phyloP scores from a whole-genome alignment of 1,140 invertebrate genomes.

The Drosophila lowei region DNA sequence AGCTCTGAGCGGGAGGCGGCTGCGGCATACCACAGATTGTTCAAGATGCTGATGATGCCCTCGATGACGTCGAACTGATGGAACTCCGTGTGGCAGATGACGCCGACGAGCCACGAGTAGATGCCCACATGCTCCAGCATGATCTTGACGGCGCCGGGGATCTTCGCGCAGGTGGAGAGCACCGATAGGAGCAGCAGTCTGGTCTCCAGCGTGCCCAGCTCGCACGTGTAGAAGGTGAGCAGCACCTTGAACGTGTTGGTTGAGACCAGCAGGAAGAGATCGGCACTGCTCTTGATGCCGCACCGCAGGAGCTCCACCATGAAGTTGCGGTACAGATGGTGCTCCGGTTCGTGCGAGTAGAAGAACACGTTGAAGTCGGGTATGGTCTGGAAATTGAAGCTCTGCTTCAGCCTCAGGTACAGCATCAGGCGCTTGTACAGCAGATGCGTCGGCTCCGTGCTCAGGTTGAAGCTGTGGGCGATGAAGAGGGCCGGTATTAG shows the following conservation, averaged over 20 bases:
- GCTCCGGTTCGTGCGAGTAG: conserved; percentile 86
- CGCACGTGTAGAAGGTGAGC: conserved; percentile 84
- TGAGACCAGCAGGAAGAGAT: conserved; percentile 85
- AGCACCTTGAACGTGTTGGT: conserved; percentile 86
- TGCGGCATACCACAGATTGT: conserved; percentile 76
- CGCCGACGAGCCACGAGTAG: conserved; percentile 85
- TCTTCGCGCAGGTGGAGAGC: conserved; percentile 85
- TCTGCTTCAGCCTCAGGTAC: conserved; percentile 87
- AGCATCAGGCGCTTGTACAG: conserved; percentile 86
- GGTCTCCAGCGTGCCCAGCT: conserved; percentile 50
- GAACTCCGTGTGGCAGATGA: conserved; percentile 70
- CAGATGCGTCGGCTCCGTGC: conserved; percentile 85
- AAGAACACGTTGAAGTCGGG: conserved; percentile 89
- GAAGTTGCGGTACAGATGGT: conserved; percentile 86
- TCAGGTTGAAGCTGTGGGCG: conserved; percentile 85
- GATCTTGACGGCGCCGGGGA: conserved; percentile 85
- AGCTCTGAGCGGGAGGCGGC: conserved; percentile 60
- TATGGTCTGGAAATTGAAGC: conserved; percentile 87
- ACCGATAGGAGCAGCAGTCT: conserved; percentile 86
- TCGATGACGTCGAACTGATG: conserved; percentile 82
- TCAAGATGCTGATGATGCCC: conserved; percentile 76
- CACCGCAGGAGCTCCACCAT: conserved; percentile 87
- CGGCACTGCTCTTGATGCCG: conserved; percentile 85
- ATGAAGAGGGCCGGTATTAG: conserved; percentile 87
- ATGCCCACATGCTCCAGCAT: conserved; percentile 86